These are phyloP conservation scores for Leistus spinibarbis DNA, from an alignment of 2,888 invertebrate species.

Conservation along the genomic window DNA sequence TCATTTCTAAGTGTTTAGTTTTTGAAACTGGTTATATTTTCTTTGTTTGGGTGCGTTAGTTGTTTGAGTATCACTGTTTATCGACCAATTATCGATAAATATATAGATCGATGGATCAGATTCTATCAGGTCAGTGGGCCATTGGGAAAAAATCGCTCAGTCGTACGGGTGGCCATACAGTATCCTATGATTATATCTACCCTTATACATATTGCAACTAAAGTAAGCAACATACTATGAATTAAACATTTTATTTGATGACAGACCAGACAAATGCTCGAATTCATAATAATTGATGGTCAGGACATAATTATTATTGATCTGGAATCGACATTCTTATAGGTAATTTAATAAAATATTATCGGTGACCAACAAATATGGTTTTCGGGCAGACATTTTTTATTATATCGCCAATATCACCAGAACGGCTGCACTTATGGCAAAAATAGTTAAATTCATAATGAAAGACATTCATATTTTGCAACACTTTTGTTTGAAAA, in stretches of 20 bases:
- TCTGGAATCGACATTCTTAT: no score
- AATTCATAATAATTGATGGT: neutral
- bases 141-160: slow-evolving; percentile 5
- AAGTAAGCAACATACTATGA: slow-evolving; percentile 10
- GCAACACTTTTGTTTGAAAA: no score
- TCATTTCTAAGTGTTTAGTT: no score
- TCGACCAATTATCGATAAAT: slow-evolving; percentile 34
- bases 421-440: no score
- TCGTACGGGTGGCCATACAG: neutral
- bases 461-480: no score
- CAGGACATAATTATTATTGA: no score
- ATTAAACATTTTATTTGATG: slow-evolving; percentile 23
- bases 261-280: neutral
- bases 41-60: neutral
- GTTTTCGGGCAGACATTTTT: no score
- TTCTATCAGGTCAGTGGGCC: slow-evolving; percentile 22
- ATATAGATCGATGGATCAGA: slow-evolving; percentile 17
- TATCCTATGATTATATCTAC: neutral
- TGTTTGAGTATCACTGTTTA: neutral
- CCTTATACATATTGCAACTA: slow-evolving; percentile 2
- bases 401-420: no score
- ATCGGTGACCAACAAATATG: no score
- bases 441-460: no score
- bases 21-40: no score
- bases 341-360: no score